These are phyloP conservation scores for Agrilus mali DNA, from an alignment of 2,888 invertebrate species.

Conservation along the genomic window DNA sequence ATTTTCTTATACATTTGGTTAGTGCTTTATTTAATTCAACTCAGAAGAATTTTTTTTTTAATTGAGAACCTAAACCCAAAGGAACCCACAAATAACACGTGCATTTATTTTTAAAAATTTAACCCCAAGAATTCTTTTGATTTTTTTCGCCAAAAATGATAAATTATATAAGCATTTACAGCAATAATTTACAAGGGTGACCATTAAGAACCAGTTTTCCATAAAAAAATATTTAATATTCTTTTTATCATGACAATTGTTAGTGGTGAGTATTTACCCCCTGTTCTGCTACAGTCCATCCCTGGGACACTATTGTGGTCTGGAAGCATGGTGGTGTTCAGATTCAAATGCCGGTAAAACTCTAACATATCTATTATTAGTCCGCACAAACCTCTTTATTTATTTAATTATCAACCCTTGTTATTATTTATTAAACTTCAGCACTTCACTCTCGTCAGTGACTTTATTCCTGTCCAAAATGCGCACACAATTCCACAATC, in stretches of 20 bases:
- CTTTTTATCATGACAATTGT: no score
- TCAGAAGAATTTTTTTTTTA: no score
- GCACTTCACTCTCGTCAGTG: background rate
- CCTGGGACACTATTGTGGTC: slow-evolving; percentile 41
- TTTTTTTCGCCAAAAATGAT: background rate
- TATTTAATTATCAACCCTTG: no score
- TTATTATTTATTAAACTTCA: no score
- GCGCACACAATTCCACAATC: no score
- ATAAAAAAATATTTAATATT: no score
- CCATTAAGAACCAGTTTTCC: slow-evolving; percentile 17
- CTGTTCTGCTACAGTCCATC: slow-evolving; percentile 48
- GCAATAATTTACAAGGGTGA: background rate
- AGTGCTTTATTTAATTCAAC: no score
- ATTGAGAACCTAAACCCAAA: no score
- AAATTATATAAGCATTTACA: background rate
- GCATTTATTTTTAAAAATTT: no score
- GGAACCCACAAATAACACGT: no score
- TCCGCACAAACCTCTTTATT: background rate
- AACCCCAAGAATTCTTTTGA: background rate
- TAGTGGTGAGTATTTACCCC: no score
- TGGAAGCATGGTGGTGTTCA: slow-evolving; percentile 41
- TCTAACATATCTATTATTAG: slow-evolving; percentile 50
- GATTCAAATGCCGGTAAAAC: slow-evolving; percentile 52
- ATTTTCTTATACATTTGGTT: no score
- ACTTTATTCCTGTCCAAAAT: background rate